These are phyloP conservation scores for Agriopis aurantiaria DNA, from an alignment of 2,888 invertebrate genomes.

Conservation along the genomic window DNA sequence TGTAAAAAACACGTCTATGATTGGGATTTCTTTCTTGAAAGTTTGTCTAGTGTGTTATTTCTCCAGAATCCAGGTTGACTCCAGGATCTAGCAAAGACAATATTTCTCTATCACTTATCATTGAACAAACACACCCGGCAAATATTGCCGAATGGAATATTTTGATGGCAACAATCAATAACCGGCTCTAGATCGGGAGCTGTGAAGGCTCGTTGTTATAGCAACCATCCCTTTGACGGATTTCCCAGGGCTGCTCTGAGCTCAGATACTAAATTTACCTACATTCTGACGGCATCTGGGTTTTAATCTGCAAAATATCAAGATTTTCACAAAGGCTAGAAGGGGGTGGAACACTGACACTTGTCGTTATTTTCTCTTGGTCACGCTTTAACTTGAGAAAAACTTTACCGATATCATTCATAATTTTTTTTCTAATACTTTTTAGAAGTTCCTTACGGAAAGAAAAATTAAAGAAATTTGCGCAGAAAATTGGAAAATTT, in stretches of 20 bases:
- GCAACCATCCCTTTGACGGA: constrained; percentile 74
- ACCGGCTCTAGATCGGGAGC: constrained; percentile 67
- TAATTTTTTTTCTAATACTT: neutral
- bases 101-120: constrained; percentile 28
- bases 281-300: constrained; percentile 53
- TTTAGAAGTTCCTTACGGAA: too few relatives aligned
- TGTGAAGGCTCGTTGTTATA: constrained; percentile 66
- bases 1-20: too few relatives aligned
- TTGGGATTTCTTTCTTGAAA: neutral
- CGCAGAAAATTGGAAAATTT: too few relatives aligned
- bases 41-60: neutral
- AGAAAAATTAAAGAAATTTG: too few relatives aligned
- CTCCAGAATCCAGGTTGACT: neutral
- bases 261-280: constrained; percentile 55
- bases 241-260: constrained; percentile 50
- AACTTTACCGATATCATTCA: neutral
- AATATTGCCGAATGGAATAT: constrained; percentile 56
- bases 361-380: constrained; percentile 6
- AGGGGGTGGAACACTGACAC: constrained; percentile 4
- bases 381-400: neutral
- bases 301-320: constrained; percentile 45
- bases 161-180: constrained; percentile 76
- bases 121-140: constrained; percentile 30
- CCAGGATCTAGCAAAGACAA: constrained; percentile 7
- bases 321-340: constrained; percentile 26